phyloP scores from a whole-genome alignment of 2,797 vertebrate species.

The Alectoris magna region DNA sequence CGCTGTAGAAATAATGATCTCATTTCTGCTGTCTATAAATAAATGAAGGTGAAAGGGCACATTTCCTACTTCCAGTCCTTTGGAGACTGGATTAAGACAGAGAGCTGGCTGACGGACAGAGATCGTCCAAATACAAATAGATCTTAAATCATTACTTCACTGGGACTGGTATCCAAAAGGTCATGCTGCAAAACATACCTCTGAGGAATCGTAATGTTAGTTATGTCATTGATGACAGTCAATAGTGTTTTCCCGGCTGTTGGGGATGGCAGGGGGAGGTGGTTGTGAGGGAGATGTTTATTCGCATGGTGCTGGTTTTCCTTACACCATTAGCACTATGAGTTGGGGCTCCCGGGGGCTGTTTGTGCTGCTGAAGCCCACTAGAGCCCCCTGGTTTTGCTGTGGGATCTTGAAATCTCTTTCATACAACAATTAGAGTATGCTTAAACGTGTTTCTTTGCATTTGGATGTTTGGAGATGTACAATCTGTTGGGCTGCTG shows the following conservation, averaged over 20 bases:
- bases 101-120: background rate
- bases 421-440: background rate
- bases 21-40: slow-evolving; percentile 52
- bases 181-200: background rate
- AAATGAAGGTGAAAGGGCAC: slow-evolving; percentile 47
- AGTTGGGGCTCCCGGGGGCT: background rate
- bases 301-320: background rate
- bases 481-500: background rate
- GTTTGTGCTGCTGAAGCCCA: background rate
- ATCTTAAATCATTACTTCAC: background rate
- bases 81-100: background rate
- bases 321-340: background rate
- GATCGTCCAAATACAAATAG: background rate
- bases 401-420: background rate
- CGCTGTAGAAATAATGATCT: slow-evolving; percentile 1
- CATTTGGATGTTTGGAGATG: background rate
- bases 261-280: background rate
- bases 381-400: background rate
- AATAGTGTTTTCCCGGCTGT: background rate
- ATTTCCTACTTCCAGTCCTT: background rate
- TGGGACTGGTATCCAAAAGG: background rate
- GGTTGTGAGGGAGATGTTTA: background rate
- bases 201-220: background rate
- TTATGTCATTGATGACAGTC: background rate
- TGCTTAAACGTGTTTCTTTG: background rate